Evolutionary conservation across 2,797 vertebrate species (phyloP).

Genomic region (Thripadectes ignobilis): DNA sequence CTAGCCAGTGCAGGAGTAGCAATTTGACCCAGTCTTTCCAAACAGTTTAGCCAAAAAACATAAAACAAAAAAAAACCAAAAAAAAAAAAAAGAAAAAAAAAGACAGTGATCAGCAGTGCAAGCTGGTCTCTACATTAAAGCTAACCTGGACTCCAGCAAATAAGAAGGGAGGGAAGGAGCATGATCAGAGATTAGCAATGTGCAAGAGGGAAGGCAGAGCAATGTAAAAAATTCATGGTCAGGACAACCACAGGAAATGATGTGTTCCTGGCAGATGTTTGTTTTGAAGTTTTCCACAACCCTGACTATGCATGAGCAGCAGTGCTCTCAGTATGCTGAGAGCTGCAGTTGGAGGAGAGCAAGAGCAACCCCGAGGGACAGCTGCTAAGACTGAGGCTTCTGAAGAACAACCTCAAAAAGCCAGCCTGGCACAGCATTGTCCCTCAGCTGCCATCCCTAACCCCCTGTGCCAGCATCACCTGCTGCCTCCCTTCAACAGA

Average conservation of each 20-base stretch:
- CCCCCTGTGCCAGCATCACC: background rate
- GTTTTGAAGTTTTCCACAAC: background rate
- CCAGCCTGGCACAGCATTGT: fast-evolving
- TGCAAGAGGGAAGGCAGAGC: background rate
- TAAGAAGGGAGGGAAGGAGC: background rate
- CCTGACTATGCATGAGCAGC: background rate
- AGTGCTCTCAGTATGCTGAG: background rate
- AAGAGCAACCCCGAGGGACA: background rate
- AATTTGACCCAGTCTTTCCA: background rate
- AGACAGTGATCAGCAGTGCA: background rate
- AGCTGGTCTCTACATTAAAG: background rate
- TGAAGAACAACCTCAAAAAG: background rate
- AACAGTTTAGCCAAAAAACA: background rate
- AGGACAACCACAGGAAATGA: constrained; percentile 33
- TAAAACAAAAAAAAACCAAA: no score
- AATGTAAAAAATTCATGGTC: background rate
- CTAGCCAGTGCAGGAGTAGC: background rate
- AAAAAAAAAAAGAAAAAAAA: background rate
- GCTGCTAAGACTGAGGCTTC: background rate
- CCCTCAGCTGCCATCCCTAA: background rate
- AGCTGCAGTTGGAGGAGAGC: background rate
- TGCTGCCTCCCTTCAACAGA: background rate
- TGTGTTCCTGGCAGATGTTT: constrained; percentile 5
- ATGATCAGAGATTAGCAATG: background rate
- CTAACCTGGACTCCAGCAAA: background rate